Conservation (phyloP, 2,113 vertebrate genomes). For the Gobiocypris rarus region DNA sequence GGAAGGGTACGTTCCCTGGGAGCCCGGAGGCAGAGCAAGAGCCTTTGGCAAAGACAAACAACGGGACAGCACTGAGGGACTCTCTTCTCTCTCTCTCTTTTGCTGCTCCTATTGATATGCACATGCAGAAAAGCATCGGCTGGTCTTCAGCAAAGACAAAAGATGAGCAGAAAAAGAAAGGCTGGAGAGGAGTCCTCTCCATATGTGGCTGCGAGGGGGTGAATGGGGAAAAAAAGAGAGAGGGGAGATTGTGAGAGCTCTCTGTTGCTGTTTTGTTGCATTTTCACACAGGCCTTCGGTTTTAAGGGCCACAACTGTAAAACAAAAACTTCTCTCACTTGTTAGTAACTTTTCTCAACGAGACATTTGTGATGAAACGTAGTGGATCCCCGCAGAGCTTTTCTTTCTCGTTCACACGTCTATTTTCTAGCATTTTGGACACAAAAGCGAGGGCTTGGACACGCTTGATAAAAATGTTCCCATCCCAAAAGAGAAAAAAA, state of each 20-base stretch:
- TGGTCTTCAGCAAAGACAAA: conserved; percentile 78
- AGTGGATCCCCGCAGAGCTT: conserved; percentile 28
- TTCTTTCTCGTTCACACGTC: conserved; percentile 16
- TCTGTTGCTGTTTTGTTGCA: conserved; percentile 49
- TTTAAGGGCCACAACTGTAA: conserved; percentile 43
- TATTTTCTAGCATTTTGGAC: conserved; percentile 28
- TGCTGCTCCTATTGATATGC: conserved; percentile 75
- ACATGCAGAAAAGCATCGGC: conserved; percentile 74
- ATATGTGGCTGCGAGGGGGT: conserved; percentile 71
- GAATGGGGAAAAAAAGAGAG: conserved; percentile 66
- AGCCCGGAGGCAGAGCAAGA: conserved; percentile 79
- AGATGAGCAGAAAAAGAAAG: conserved; percentile 64
- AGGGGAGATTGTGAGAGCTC: conserved; percentile 58
- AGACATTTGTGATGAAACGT: conserved; percentile 31
- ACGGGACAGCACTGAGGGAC: conserved; percentile 70
- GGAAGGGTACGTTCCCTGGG: conserved; percentile 75
- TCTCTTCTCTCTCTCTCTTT: conserved; percentile 57
- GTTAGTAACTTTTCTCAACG: conserved; percentile 52
- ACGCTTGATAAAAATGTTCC: neutral
- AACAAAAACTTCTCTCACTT: conserved; percentile 29
- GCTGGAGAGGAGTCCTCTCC: conserved; percentile 68
- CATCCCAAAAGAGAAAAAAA: neutral
- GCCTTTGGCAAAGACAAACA: conserved; percentile 82
- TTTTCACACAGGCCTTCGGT: conserved; percentile 48
- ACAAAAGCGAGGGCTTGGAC: conserved; percentile 3